phyloP scores from a whole-genome alignment of 2,113 vertebrate genomes.

The Colinus virginianus region DNA sequence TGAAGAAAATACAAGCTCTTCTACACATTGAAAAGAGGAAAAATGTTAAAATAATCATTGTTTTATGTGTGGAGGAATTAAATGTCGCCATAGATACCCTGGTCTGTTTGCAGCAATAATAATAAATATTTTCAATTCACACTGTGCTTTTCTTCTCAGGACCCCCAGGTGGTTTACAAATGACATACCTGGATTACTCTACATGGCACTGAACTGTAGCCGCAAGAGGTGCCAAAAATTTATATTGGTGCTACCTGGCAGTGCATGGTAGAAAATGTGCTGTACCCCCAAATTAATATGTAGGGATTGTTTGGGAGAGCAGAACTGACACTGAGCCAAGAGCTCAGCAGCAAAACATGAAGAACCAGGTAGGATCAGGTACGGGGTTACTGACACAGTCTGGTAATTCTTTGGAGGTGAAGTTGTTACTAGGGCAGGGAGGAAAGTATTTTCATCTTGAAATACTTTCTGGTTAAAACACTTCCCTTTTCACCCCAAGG shows the following conservation, averaged over 20 bases:
- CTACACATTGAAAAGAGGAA: not conserved
- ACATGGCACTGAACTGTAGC: not conserved
- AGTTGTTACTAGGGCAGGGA: not conserved
- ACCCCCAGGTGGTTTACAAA: constrained; percentile 23
- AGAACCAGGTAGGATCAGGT: not conserved
- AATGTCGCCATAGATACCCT: not conserved
- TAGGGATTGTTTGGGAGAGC: not conserved
- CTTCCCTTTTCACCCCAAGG: not conserved
- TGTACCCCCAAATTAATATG: not conserved
- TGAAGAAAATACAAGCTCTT: not conserved
- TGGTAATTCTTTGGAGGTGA: not conserved
- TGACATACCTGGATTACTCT: not conserved
- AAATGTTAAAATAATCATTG: not conserved
- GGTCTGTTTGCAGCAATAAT: constrained; percentile 36
- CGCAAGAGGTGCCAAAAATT: not conserved
- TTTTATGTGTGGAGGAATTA: not conserved
- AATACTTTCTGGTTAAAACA: not conserved
- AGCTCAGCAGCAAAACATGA: not conserved
- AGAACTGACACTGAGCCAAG: not conserved
- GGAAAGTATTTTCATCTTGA: not conserved
- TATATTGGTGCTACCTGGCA: not conserved
- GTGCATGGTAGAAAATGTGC: not conserved
- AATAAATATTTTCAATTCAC: constrained; percentile 40
- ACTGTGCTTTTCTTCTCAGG: not conserved
- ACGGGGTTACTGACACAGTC: not conserved